Base-by-base conservation (phyloP, 2,797 vertebrate species). In the Cyclopterus lumpus region DNA sequence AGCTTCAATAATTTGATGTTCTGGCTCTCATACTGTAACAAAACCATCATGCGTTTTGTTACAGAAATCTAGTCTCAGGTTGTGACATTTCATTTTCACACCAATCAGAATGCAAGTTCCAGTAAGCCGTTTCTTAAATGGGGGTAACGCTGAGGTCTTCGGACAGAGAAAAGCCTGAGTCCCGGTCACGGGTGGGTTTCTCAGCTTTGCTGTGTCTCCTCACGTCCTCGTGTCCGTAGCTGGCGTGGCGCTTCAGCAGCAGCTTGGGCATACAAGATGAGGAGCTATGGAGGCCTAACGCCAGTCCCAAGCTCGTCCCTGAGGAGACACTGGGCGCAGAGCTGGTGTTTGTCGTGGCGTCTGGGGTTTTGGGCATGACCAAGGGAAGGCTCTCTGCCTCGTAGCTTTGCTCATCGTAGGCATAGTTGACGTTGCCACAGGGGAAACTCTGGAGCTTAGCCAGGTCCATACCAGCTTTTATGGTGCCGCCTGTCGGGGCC, bases 91-190 rank as follows among this genome's bases (percentile, higher is more conserved):
- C 8, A 59, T 75, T 60, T 30, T 42, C 57, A 16, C 32, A 22
- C 57, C 15, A 55, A 42, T 77, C 11, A 12, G 26, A 68, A 64
- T 48, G 67, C 64, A 55, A 49, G 64, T 65, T 71, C n/a, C 16
- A 53, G 9, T 14, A 1, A 4, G 54, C 16, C 6, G 6, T 40
- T 34, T 42, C 36, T 87, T 76, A 94, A 73, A 97, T 92, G 1
- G 96, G 95, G n/a, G 95, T 96, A 78, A 96, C 94, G 22, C 94
- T 97, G 70, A 97, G 94, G 91, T 97, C 97, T 86, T 97, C 97
- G 8, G 97, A 97, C 85, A 97, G 90, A 71, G 97, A 97, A 74
- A 97, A 95, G 61, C 97, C 97, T 1, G 97, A 97, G 93, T 97
- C 97, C 69, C 97, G 89, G 88, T 97, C 96, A 12, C 95, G 94